Evolutionary conservation across 2,888 invertebrate species (phyloP).

Genomic region (Drosophila imparisetae): DNA sequence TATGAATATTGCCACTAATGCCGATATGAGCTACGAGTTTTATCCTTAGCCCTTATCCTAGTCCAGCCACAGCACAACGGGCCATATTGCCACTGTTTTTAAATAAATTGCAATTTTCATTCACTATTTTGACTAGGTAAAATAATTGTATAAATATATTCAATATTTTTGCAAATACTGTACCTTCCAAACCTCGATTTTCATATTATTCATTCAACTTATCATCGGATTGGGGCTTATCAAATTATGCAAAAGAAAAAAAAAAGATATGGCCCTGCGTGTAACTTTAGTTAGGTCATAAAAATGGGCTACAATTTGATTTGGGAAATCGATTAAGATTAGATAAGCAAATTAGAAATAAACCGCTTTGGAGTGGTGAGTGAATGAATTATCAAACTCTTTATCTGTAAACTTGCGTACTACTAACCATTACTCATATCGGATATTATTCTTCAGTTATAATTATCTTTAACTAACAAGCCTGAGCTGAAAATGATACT

Average conservation of each 20-base stretch:
- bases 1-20: conserved; percentile 43
- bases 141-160: background rate
- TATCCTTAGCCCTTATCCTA: conserved; percentile 34
- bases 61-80: background rate
- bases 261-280: background rate
- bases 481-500: background rate
- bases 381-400: background rate
- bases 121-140: background rate
- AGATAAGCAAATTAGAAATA: background rate
- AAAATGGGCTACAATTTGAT: background rate
- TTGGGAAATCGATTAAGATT: background rate
- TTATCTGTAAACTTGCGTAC: background rate
- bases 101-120: background rate
- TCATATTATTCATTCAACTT: background rate
- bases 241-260: background rate
- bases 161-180: background rate
- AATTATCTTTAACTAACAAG: background rate
- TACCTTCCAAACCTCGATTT: background rate
- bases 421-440: background rate
- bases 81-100: background rate
- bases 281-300: no score
- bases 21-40: conserved; percentile 11
- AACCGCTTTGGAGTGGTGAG: background rate
- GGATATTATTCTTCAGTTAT: background rate
- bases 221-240: background rate